Evolutionary conservation across 2,113 vertebrate species (phyloP), one percentile per base, ranked within the genome.

Genomic region (Halichoeres trimaculatus): DNA sequence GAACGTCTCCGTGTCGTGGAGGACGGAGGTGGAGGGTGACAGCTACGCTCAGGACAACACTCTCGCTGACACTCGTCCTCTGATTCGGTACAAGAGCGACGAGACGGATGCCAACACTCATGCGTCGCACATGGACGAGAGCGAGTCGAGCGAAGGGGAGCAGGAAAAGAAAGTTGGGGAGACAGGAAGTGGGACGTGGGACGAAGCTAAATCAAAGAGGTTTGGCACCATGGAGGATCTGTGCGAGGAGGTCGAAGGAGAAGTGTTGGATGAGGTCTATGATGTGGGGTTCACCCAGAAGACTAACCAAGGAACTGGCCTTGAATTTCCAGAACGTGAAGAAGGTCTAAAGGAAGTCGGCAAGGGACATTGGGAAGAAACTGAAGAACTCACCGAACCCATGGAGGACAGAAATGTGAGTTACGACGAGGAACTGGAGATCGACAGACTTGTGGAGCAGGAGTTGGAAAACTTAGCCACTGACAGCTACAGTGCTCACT

Each of bases 21-120:
- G 51, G 76, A 91, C 90, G 0, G 94, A 95, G 77, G 34, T 84
- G 11, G 93, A 94, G 50, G 63, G 88, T 10, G 88, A 93, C 78
- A 94, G 93, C 81, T 94, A 94, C 7, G 90, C 89, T 70, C 91
- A 92, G 74, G 94, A 95, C 1, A 94, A 94, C 86, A 95, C 94
- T 1, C 74, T 94, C 0, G 93, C 93, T 0, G 94, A 94, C 82
- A 89, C 92, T 8, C 90, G 91, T 1, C 93, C 94, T 20, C 85
- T 95, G 79, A 94, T 94, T 16, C 89, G 76, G 26, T 94, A 95
- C 83, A 93, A 90, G 72, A 94, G 92, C 1, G 93, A 94, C 2
- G 93, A 94, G 53, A 86, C 89, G 0, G 93, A 95, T 0, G 86
- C 40, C 24, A 92, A 90, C 55, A 80, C 86, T n/a, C 91, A 89